Base-by-base conservation (phyloP, 2,797 vertebrate genomes). In the Sebastes miniatus region DNA sequence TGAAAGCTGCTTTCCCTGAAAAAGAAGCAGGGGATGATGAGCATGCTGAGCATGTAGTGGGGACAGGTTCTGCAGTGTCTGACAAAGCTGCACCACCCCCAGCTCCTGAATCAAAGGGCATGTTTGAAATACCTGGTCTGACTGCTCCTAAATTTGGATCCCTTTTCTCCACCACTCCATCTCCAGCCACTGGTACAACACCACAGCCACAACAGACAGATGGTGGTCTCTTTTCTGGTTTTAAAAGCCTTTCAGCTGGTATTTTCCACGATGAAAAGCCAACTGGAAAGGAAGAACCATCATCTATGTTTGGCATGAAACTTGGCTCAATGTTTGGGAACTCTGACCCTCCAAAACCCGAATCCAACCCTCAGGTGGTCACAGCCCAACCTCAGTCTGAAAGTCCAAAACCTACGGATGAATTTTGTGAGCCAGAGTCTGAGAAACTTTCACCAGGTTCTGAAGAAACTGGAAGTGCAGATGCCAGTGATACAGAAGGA, bases 261-360 rank as follows among this genome's bases (percentile, higher is more conserved):
- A 94, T 99, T 3, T 98, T 98, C 91, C 97, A 98, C 56, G 96
- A 97, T 27, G 95, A 96, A 63, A 97, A 96, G 73, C 65, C 90
- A 54, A 64, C 58, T 67, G 74, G 81, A 67, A 91, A 93, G 11
- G 95, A 96, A 66, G 94, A 92, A 63, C 36, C 89, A 22, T 69
- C 83, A 63, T 96, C 94, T n/a, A 66, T 94, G 66, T 95, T 96
- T 93, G 96, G 96, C 73, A 91, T 94, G 88, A 97, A 96, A 81
- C 80, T 96, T 11, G 91, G 88, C 64, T 91, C 94, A 24, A 85
- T 95, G 84, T 95, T 96, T 94, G 96, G 96, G 69, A 93, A 76
- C 74, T 76, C 93, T 47, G 89, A 95, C 8, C 31, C 88, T 71
- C 76, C 80, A 1, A 92, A 92, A 73, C 86, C 82, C 36, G 90